phyloP scores from a whole-genome alignment of 1,140 invertebrate genomes.

The Contarinia nasturtii region DNA sequence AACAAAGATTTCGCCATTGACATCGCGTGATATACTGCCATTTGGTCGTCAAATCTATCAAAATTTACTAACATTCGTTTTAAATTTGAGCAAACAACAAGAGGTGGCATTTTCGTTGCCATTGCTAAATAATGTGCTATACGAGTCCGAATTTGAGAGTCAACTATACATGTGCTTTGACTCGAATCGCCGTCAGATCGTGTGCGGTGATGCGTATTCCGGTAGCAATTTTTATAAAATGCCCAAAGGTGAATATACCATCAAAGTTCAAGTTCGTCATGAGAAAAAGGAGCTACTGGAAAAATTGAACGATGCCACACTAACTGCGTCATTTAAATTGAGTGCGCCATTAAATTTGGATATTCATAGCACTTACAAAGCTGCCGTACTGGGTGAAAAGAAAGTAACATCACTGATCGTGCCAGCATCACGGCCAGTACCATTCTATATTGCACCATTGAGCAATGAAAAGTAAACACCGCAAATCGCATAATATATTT shows the following conservation, averaged over 20 bases:
- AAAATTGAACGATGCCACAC: constrained; percentile 53
- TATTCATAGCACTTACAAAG: constrained; percentile 49
- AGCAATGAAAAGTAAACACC: constrained; percentile 56
- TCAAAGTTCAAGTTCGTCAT: constrained; percentile 73
- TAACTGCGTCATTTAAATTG: constrained; percentile 63
- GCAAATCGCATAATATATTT: constrained; percentile 5
- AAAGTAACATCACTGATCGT: constrained; percentile 46
- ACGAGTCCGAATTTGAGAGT: constrained; percentile 87
- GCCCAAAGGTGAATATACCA: constrained; percentile 87
- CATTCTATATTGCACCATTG: constrained; percentile 58
- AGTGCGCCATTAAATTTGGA: constrained; percentile 49
- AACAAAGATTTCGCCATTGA: constrained; percentile 54
- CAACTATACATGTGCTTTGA: constrained; percentile 95
- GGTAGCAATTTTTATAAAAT: constrained; percentile 69
- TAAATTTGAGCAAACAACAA: constrained; percentile 60
- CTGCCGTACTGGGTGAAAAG: constrained; percentile 53
- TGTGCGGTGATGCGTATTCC: constrained; percentile 71
- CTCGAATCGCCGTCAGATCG: constrained; percentile 71
- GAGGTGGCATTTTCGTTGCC: constrained; percentile 55
- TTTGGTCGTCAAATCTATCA: constrained; percentile 77
- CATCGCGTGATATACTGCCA: constrained; percentile 64
- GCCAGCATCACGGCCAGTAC: constrained; percentile 37
- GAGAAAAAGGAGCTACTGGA: constrained; percentile 77
- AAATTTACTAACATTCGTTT: constrained; percentile 66
- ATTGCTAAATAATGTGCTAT: constrained; percentile 67